Evolutionary conservation across 1,140 invertebrate species (phyloP).

Genomic region (Lerema accius): DNA sequence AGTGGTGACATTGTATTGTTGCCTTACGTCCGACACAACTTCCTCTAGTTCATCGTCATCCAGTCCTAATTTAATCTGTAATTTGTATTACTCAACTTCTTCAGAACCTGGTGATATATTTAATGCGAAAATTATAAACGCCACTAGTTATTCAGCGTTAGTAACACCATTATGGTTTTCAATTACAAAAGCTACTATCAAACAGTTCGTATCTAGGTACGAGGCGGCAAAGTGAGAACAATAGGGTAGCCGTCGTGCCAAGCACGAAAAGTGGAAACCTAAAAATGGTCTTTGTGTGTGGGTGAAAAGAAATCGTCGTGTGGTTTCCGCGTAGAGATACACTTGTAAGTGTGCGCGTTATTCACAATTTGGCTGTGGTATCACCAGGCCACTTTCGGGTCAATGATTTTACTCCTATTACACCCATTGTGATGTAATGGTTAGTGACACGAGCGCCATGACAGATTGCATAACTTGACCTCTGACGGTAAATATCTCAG

Average conservation of each 20-base stretch:
- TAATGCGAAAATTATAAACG: too few species aligned
- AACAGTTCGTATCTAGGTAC: not conserved
- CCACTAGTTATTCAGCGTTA: too few species aligned
- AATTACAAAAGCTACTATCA: not conserved
- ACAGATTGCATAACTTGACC: slow-evolving; percentile 16
- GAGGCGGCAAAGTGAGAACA: not conserved
- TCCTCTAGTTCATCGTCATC: too few species aligned
- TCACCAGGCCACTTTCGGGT: slow-evolving; percentile 1
- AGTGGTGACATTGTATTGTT: too few species aligned
- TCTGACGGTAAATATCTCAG: slow-evolving; percentile 9
- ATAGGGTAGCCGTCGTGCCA: not conserved
- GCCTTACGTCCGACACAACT: too few species aligned
- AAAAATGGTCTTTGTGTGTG: slow-evolving; percentile 9
- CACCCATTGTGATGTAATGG: slow-evolving; percentile 7
- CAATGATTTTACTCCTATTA: slow-evolving; percentile 15
- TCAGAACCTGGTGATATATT: too few species aligned
- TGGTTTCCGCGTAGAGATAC: slow-evolving; percentile 7
- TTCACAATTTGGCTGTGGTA: slow-evolving; percentile 3
- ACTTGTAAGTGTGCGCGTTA: not conserved
- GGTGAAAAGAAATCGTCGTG: slow-evolving; percentile 10
- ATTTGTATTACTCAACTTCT: too few species aligned
- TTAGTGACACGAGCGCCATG: slow-evolving; percentile 9
- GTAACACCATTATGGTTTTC: not conserved
- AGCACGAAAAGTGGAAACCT: slow-evolving; percentile 3
- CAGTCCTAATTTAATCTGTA: too few species aligned